Evolutionary conservation across 2,797 vertebrate genomes (phyloP).

Genomic region (Hoplostethus mediterraneus): DNA sequence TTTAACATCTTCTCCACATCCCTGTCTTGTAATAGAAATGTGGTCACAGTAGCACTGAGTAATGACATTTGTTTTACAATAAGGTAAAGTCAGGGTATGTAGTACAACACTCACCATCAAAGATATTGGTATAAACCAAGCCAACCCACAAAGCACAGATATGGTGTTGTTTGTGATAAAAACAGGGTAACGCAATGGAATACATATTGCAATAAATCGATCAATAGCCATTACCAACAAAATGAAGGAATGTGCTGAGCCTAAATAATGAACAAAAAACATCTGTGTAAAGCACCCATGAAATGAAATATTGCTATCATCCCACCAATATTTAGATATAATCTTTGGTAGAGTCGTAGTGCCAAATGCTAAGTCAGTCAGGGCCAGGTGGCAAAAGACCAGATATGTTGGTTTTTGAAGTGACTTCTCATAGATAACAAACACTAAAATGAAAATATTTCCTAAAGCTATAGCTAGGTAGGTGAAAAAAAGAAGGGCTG

Average conservation of each 20-base stretch:
- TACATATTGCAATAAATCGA: slow-evolving; percentile 78
- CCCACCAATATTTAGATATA: slow-evolving; percentile 79
- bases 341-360: slow-evolving; percentile 81
- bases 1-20: slow-evolving; percentile 61
- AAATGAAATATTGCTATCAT: slow-evolving; percentile 65
- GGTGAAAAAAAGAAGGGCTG: slow-evolving; percentile 66
- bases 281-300: slow-evolving; percentile 77
- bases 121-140: slow-evolving; percentile 67
- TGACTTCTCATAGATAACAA: slow-evolving; percentile 70
- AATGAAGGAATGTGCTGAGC: slow-evolving; percentile 74
- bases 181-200: slow-evolving; percentile 76
- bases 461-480: slow-evolving; percentile 70
- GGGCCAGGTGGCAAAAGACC: slow-evolving; percentile 80
- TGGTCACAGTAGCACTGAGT: slow-evolving; percentile 82
- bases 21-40: slow-evolving; percentile 70
- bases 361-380: slow-evolving; percentile 79
- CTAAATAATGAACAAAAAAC: slow-evolving; percentile 81
- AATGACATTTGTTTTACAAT: slow-evolving; percentile 23
- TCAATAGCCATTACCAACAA: slow-evolving; percentile 81
- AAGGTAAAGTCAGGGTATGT: slow-evolving; percentile 68
- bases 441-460: slow-evolving; percentile 79
- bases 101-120: slow-evolving; percentile 45
- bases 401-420: slow-evolving; percentile 82
- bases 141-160: slow-evolving; percentile 54
- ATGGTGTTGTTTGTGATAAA: slow-evolving; percentile 76